These are phyloP conservation scores for Melanotaenia nigrans DNA, from an alignment of 2,797 vertebrate species.

Conservation along the genomic window DNA sequence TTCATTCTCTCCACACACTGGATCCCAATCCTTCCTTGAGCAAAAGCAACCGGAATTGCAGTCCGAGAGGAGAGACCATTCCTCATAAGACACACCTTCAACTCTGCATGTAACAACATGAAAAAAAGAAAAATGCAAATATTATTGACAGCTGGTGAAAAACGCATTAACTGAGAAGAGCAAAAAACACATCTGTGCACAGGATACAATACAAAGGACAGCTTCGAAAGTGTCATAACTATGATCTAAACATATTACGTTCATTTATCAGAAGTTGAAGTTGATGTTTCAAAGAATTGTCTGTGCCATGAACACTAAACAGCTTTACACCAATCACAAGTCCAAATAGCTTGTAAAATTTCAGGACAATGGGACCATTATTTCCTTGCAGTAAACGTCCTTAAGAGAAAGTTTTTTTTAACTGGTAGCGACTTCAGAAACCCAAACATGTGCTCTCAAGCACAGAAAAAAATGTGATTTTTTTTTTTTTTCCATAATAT, in stretches of 20 bases:
- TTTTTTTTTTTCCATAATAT: too few species aligned
- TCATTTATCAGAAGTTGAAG: too few species aligned
- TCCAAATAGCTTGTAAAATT: too few species aligned
- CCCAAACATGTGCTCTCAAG: too few species aligned
- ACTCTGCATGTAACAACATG: constrained; percentile 71
- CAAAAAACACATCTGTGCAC: constrained; percentile 3
- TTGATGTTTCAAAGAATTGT: too few species aligned
- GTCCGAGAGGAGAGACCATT: constrained; percentile 83
- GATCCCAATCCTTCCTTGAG: constrained; percentile 89
- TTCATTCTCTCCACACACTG: constrained; percentile 91
- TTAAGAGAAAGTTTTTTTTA: too few species aligned
- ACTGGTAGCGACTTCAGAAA: too few species aligned
- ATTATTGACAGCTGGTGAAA: constrained; percentile 35
- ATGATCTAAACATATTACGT: background rate
- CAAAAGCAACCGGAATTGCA: constrained; percentile 90
- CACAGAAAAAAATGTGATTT: too few species aligned
- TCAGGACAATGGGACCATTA: too few species aligned
- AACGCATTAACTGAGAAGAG: constrained; percentile 21
- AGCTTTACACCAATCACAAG: too few species aligned
- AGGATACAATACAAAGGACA: constrained; percentile 12
- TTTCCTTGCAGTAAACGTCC: too few species aligned
- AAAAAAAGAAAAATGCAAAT: constrained; percentile 8
- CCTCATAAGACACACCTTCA: constrained; percentile 66
- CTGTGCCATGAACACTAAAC: too few species aligned
- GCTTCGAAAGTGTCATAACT: background rate